A percentile compares a stretch with the other conserved stretches of the same genome.
Conservation (phyloP, 2,888 invertebrate species). For the Halocaridina rubra region DNA sequence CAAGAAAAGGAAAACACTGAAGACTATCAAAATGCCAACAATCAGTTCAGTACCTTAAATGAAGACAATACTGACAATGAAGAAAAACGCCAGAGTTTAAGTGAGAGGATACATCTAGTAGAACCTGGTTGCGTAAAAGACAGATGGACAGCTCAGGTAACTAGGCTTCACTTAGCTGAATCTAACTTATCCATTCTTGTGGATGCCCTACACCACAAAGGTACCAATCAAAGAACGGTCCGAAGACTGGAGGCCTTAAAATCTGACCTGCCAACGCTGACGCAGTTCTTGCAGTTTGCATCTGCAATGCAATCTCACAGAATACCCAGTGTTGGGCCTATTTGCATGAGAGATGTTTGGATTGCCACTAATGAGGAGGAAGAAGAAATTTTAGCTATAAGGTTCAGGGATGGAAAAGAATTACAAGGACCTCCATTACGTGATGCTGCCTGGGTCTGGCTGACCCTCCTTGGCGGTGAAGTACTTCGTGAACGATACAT, state of each 20-base stretch:
- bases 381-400: conserved; percentile 34
- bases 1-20: neutral
- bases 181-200: conserved; percentile 53
- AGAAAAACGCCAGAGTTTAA: neutral
- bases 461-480: conserved; percentile 50
- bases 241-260: conserved; percentile 39
- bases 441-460: conserved; percentile 62
- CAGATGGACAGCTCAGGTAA: conserved; percentile 51
- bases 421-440: conserved; percentile 53
- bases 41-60: neutral
- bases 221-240: conserved; percentile 34
- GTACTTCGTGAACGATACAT: conserved; percentile 59
- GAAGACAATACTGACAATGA: neutral
- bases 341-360: conserved; percentile 54
- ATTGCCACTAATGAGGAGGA: conserved; percentile 29
- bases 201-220: neutral
- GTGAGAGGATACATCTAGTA: neutral
- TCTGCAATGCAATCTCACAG: conserved; percentile 51
- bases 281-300: conserved; percentile 60
- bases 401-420: conserved; percentile 41
- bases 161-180: conserved; percentile 31
- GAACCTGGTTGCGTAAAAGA: conserved; percentile 31
- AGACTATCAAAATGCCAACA: neutral
- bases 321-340: conserved; percentile 59
- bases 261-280: conserved; percentile 51